Percentiles rank a stretch among this genome's conserved stretches.
phyloP scores from a whole-genome alignment of 2,797 vertebrate species.

The Tragopan temminckii region DNA sequence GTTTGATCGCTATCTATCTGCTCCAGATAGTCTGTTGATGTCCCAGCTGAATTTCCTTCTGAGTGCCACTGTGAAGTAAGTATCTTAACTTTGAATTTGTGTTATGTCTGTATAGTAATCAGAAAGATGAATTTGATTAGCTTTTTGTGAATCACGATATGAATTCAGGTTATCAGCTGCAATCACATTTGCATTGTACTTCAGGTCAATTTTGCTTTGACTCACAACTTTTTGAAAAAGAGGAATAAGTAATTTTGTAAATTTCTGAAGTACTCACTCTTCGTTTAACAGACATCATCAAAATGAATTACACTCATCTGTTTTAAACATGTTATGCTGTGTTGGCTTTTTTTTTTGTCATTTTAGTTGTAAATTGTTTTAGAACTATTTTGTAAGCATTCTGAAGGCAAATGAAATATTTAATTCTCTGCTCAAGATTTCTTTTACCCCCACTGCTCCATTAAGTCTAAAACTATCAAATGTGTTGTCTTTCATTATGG shows the following conservation, averaged over 20 bases:
- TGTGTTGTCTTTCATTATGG: background rate
- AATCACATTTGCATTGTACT: background rate
- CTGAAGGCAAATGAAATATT: background rate
- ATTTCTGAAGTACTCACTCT: background rate
- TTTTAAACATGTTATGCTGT: background rate
- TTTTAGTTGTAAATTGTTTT: background rate
- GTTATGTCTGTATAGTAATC: background rate
- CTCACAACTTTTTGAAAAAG: background rate
- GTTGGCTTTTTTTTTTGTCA: background rate
- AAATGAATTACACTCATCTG: background rate
- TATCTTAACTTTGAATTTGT: slow-evolving; percentile 56
- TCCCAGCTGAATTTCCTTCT: slow-evolving; percentile 96
- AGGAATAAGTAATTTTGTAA: background rate
- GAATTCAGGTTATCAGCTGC: background rate
- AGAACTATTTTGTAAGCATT: slow-evolving; percentile 19
- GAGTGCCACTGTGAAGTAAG: slow-evolving; percentile 96
- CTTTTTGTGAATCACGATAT: background rate
- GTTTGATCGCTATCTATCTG: slow-evolving; percentile 95
- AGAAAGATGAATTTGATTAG: background rate
- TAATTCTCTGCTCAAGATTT: background rate
- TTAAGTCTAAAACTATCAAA: slow-evolving; percentile 15
- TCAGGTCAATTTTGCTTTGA: background rate
- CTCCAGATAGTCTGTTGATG: slow-evolving; percentile 93
- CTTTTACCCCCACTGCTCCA: background rate
- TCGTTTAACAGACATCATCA: background rate